Base-by-base conservation (phyloP, 2,888 invertebrate species). In the Morpho deidamia region DNA sequence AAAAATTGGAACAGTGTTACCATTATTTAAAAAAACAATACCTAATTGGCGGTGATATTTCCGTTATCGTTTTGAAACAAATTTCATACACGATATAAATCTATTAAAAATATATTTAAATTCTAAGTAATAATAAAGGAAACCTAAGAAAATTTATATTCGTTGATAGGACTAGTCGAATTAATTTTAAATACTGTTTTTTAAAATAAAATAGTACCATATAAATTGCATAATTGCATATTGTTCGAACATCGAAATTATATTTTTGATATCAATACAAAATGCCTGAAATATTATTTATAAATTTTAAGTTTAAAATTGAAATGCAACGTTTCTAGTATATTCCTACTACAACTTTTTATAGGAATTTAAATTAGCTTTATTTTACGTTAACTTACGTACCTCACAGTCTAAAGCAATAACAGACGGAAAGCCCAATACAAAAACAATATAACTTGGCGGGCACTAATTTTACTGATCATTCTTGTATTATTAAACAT, bases 81-180 rank as follows among this genome's bases (percentile, higher is more conserved):
- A 23, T 23, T 23, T 5, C 23, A 23, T 5, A 23, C 23, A 5
- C 23, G 5, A 23, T 23, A 23, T 23, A 23, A 23, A 23, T 23
- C 23, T 23, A 23, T 23, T 23, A 23, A 23, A 23, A 23, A 23
- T 23, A 23, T 23, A 23, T 0, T 23, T 23, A n/a, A n/a, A n/a
- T 23, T 1, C 4, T 23, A 23, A 23, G 23, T 23, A 42, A n/a
- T 4, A 42, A 1, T 23, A 9, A 9, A 12, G 10, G 9, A 42
- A 10, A 44, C 14, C 0, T 14, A 8, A 4, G 4, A 14, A 14
- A 5, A 5, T 23, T 32, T 58, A 65, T 55, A 61, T 69, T 71
- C 70, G 71, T 70, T 70, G 71, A 68, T 52, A 59, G 61, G 70
- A 73, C 72, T 73, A 73, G 59, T 47, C 33, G 71, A 59, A 59